These are phyloP conservation scores for Cliona cf. orientalis DNA, from an alignment of 37 sponge, comb jelly and placozoan genomes.

Conservation along the genomic window DNA sequence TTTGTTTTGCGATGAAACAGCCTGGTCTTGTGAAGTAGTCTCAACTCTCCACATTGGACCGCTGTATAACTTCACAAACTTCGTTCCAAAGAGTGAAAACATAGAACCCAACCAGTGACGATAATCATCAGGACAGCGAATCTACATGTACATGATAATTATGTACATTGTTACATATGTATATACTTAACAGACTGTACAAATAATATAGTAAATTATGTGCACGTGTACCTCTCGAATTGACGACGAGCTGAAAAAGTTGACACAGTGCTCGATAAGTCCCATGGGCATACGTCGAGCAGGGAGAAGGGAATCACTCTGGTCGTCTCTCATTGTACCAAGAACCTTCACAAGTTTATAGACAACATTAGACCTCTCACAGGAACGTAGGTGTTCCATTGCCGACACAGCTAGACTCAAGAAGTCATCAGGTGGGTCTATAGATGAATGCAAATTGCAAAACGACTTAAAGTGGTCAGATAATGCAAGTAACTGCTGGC, in stretches of 20 bases:
- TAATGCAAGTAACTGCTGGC: neutral
- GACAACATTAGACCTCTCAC: constrained; percentile 15
- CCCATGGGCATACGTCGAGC: constrained; percentile 25
- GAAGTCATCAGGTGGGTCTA: constrained; percentile 20
- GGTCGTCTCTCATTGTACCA: constrained; percentile 22
- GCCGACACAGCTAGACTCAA: constrained; percentile 6
- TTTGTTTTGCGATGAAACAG: neutral
- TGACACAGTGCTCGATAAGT: constrained; percentile 19
- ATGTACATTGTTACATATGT: neutral
- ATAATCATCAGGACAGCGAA: constrained; percentile 21
- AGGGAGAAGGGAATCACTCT: constrained; percentile 25
- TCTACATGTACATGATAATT: neutral
- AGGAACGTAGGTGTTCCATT: constrained; percentile 3
- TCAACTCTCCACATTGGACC: constrained; percentile 22
- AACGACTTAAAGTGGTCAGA: constrained; percentile 5
- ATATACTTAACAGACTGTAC: neutral
- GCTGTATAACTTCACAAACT: too few species aligned
- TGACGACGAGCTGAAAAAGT: neutral
- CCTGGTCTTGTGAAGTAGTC: neutral
- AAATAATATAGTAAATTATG: neutral
- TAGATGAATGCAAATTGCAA: neutral
- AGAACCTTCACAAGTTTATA: constrained; percentile 19
- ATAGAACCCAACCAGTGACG: constrained; percentile 9
- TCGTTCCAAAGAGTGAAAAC: constrained; percentile 7
- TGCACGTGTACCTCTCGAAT: neutral